A percentile compares a stretch with the other conserved stretches of the same genome.
phyloP scores from a whole-genome alignment of 2,888 invertebrate genomes.

The Torymus texanus region DNA sequence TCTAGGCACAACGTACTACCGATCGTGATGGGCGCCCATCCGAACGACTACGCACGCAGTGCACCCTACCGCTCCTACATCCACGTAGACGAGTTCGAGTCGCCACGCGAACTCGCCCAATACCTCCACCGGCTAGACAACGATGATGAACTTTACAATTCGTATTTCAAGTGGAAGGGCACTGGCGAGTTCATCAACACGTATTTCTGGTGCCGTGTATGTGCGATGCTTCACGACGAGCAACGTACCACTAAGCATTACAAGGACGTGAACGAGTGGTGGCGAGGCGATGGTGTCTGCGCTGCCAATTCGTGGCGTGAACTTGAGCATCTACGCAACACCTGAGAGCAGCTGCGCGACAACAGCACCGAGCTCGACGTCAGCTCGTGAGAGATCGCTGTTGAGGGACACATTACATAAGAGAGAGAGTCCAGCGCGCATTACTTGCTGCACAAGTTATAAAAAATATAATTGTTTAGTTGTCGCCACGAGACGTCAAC shows the following conservation, averaged over 20 bases:
- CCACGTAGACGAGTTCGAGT: constrained; percentile 95
- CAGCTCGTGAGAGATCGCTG: not conserved
- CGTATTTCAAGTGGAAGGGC: constrained; percentile 95
- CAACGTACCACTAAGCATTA: constrained; percentile 80
- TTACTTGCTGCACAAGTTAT: not conserved
- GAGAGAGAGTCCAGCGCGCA: too few relatives aligned
- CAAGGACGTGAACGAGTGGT: constrained; percentile 93
- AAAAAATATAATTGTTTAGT: too few relatives aligned
- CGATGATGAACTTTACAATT: constrained; percentile 93
- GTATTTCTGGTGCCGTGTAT: constrained; percentile 93
- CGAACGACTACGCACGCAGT: constrained; percentile 90
- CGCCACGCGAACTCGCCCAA: constrained; percentile 89
- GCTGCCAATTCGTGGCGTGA: constrained; percentile 84
- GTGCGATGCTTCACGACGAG: constrained; percentile 87
- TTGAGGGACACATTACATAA: not conserved
- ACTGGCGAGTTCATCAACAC: constrained; percentile 98
- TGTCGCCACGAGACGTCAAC: too few relatives aligned
- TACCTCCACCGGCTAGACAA: constrained; percentile 90
- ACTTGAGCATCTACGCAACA: constrained; percentile 60
- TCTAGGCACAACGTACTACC: constrained; percentile 88
- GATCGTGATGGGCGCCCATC: constrained; percentile 96
- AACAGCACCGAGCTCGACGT: not conserved
- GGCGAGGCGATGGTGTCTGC: constrained; percentile 89
- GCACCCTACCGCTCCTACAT: constrained; percentile 95
- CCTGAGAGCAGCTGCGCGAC: constrained; percentile 37